These are phyloP conservation scores for Paedocypris sp. DNA, from an alignment of 2,113 vertebrate genomes.

Conservation along the genomic window DNA sequence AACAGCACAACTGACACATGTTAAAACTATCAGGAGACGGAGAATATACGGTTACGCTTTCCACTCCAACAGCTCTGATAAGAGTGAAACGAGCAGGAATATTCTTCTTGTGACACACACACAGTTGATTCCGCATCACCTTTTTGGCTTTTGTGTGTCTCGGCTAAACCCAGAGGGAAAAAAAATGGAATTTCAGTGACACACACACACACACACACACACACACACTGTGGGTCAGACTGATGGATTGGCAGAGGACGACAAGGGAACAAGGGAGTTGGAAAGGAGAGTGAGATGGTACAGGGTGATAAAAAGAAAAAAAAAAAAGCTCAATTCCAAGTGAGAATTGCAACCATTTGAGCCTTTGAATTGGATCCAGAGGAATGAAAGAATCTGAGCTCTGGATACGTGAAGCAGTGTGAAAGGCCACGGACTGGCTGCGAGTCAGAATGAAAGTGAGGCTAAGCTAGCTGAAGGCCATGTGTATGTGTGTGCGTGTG, in stretches of 20 bases:
- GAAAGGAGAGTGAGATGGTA: conserved; percentile 2
- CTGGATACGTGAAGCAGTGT: conserved; percentile 52
- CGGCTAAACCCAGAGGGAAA: conserved; percentile 42
- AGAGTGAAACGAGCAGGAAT: background rate
- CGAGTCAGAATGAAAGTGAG: conserved; percentile 44
- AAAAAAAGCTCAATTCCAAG: conserved; percentile 47
- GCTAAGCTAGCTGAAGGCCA: conserved; percentile 38
- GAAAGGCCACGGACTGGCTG: conserved; percentile 50
- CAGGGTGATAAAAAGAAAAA: conserved; percentile 26
- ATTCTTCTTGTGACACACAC: conserved; percentile 9
- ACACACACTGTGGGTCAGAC: background rate
- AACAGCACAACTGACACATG: background rate
- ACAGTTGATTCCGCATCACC: conserved; percentile 10
- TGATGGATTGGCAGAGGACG: background rate
- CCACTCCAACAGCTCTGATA: background rate
- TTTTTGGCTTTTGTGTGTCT: conserved; percentile 30
- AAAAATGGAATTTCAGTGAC: conserved; percentile 21
- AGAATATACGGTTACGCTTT: background rate
- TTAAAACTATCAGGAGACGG: background rate
- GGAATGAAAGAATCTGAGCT: conserved; percentile 44
- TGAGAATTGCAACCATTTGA: conserved; percentile 50
- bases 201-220: background rate
- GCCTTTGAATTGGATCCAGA: conserved; percentile 53
- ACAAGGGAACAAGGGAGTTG: no score
- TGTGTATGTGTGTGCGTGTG: background rate